Percentiles rank a stretch among this genome's conserved stretches.
These are phyloP conservation scores for Paraescarpia echinospica DNA, from an alignment of 1,140 invertebrate species.

Conservation along the genomic window DNA sequence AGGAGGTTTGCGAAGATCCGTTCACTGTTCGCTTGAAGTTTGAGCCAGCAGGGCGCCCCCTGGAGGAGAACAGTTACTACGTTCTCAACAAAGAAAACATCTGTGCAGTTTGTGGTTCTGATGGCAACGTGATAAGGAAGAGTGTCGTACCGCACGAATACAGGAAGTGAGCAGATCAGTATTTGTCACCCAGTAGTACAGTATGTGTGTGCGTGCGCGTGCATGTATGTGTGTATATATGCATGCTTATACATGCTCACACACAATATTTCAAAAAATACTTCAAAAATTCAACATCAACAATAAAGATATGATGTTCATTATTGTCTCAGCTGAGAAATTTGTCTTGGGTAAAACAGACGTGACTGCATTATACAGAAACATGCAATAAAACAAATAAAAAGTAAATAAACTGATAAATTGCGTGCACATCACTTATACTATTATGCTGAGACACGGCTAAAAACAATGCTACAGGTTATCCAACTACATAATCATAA, in stretches of 20 bases:
- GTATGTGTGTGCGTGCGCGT: neutral
- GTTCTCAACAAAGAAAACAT: conserved; percentile 74
- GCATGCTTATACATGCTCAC: too few species aligned
- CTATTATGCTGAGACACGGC: too few species aligned
- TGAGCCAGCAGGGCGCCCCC: conserved; percentile 75
- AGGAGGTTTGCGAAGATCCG: conserved; percentile 69
- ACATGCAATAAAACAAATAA: too few species aligned
- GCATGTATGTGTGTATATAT: neutral
- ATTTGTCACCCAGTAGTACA: conserved; percentile 2
- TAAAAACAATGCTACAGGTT: too few species aligned
- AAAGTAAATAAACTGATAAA: too few species aligned
- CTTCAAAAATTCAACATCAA: neutral
- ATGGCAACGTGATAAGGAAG: conserved; percentile 74
- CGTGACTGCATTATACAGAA: too few species aligned
- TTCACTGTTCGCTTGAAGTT: conserved; percentile 76
- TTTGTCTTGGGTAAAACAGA: too few species aligned
- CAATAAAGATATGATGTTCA: neutral
- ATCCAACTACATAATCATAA: neutral
- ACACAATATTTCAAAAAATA: too few species aligned
- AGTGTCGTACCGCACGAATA: conserved; percentile 84
- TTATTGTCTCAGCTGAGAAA: too few species aligned
- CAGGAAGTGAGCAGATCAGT: conserved; percentile 63
- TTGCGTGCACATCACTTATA: too few species aligned
- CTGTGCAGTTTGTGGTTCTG: conserved; percentile 80
- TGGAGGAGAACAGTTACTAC: conserved; percentile 71